Base-by-base conservation (phyloP, 2,888 invertebrate genomes). In the Drosophila barbarae region DNA sequence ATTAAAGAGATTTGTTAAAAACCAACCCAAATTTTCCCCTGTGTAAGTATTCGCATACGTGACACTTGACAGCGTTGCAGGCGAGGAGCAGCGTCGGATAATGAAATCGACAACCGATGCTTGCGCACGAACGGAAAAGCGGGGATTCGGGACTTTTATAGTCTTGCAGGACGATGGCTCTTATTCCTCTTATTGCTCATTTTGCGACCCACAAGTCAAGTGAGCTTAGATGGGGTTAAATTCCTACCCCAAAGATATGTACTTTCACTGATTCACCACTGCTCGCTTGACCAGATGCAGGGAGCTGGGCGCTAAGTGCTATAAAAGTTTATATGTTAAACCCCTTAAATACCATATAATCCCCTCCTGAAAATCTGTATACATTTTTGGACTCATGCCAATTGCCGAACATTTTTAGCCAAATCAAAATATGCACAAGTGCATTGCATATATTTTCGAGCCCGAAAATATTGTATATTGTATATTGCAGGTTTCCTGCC, bases 361-460 rank as follows among this genome's bases (percentile, higher is more conserved):
- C 35, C 49, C 55, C 49, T 42, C 34, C 36, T 44, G 28, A 9
- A 61, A 60, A 60, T 44, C 47, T 44, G 36, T 32, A 60, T 36
- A 60, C 36, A 10, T 34, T 44, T 44, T 60, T 63, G 63, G 63
- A 63, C 34, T 10, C 4, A 13, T 44, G 63, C 63, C 63, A 63
- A 60, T 38, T 44, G 23, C 26, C 18, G 21, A 51, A 63, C 50
- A 60, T 38, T 63, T 63, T 63, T 60, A 63, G 63, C 23, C 36
- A 51, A 60, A 63, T 60, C 60, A 21, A 63, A 63, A 60, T 50
- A 32, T 39, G 30, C 42, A 42, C 26, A 21, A 39, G 41, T 58
- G 42, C 41, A 63, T 32, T 12, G n/a, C 35, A 26, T 42, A 44
- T 38, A 50, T 38, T 51, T 32, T 44, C 13, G 47, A 18, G 30